Evolutionary conservation across 2,888 invertebrate genomes (phyloP).

Genomic region (Lamellibrachia columna): DNA sequence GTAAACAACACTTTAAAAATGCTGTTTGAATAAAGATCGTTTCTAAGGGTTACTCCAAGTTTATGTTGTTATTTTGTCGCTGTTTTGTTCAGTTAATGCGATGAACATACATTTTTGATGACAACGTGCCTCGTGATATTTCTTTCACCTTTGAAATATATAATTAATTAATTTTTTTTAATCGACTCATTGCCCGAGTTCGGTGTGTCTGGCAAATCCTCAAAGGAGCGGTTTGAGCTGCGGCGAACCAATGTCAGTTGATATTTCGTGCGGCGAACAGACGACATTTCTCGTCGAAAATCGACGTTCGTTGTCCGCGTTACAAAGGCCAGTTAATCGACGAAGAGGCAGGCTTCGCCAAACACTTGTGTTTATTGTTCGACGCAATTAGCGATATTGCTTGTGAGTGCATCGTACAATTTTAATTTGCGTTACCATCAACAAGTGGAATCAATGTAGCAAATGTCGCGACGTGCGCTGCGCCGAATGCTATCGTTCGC

Average conservation of each 20-base stretch:
- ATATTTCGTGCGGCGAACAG: not conserved
- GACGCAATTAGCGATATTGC: constrained; percentile 10
- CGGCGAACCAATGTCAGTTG: not conserved
- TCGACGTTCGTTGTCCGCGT: not conserved
- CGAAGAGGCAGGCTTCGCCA: not conserved
- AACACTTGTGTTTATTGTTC: not conserved
- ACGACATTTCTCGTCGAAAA: not conserved
- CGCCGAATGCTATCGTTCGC: not conserved
- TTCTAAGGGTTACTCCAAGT: not conserved
- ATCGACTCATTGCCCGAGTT: not conserved
- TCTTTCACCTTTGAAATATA: not conserved
- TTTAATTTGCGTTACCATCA: not conserved
- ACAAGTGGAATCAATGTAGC: not conserved
- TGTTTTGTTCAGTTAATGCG: not conserved
- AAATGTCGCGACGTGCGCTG: not conserved
- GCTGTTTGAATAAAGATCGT: not conserved
- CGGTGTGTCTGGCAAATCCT: not conserved
- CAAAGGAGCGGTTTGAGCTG: not conserved
- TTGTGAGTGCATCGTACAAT: not conserved
- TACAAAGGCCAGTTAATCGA: not conserved
- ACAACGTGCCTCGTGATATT: not conserved
- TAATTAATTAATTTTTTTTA: not conserved
- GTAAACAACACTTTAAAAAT: not conserved
- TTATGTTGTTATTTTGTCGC: not conserved
- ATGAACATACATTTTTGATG: not conserved